These are phyloP conservation scores for Batillaria attramentaria DNA, from an alignment of 1,140 invertebrate species.

Conservation along the genomic window DNA sequence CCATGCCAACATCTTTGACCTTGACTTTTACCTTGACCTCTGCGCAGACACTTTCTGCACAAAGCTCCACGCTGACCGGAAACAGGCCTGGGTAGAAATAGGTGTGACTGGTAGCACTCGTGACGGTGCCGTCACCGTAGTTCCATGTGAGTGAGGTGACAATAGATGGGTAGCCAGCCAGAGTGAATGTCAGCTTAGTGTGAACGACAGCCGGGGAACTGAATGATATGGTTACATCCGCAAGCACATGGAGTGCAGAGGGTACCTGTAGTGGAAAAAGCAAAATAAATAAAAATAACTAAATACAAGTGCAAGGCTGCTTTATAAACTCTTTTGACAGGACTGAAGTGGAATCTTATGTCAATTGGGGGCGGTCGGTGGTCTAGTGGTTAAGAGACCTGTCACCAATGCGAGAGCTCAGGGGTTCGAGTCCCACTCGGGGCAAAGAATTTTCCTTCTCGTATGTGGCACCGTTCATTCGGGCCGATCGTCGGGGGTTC, in stretches of 20 bases:
- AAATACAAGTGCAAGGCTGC: neutral
- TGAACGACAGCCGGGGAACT: slow-evolving; percentile 21
- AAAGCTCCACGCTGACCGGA: slow-evolving; percentile 6
- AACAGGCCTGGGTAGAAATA: slow-evolving; percentile 24
- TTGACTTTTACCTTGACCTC: neutral
- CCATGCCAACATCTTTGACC: neutral
- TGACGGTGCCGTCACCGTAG: slow-evolving; percentile 27
- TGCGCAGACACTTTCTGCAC: slow-evolving; percentile 4
- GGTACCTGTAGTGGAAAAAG: slow-evolving; percentile 8
- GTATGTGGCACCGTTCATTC: too few relatives aligned
- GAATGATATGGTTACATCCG: neutral
- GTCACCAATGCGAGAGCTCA: neutral
- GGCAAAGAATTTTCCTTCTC: too few relatives aligned
- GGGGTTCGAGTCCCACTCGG: neutral
- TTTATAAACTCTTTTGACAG: neutral
- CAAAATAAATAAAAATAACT: neutral
- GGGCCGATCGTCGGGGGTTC: too few relatives aligned
- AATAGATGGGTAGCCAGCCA: neutral
- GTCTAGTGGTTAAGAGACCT: neutral
- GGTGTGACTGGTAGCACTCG: slow-evolving; percentile 20
- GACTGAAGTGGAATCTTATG: neutral
- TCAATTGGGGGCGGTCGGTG: neutral
- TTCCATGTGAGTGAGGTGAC: slow-evolving; percentile 21
- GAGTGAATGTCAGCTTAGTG: slow-evolving; percentile 6
- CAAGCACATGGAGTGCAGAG: slow-evolving; percentile 1